A percentile compares a stretch with the other conserved stretches of the same genome.
Evolutionary conservation across 2,888 invertebrate genomes (phyloP).

Genomic region (Willowsia nigromaculata): DNA sequence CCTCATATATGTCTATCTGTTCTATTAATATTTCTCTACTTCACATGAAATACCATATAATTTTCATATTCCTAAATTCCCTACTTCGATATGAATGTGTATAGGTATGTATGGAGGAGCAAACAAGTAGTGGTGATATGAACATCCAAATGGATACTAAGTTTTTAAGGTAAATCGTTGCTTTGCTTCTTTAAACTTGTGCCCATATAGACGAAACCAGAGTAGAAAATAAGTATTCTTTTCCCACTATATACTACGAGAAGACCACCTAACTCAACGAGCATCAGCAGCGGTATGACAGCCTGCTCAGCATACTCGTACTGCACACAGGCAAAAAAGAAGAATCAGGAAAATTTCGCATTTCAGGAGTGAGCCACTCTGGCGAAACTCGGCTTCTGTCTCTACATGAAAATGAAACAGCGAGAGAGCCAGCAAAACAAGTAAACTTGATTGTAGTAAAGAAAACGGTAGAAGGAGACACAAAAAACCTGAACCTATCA

Average conservation of each 20-base stretch:
- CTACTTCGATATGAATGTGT: neutral
- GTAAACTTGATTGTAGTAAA: neutral
- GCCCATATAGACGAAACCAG: neutral
- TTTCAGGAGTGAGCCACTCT: too few relatives aligned
- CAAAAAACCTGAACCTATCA: too few relatives aligned
- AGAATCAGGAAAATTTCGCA: neutral
- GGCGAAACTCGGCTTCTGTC: neutral
- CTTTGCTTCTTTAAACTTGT: neutral
- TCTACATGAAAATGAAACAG: neutral
- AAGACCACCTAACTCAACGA: neutral
- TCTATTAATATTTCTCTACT: too few relatives aligned
- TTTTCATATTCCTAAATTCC: too few relatives aligned
- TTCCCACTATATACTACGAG: neutral
- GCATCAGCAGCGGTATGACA: conserved; percentile 16
- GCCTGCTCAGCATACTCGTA: neutral
- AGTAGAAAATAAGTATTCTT: neutral
- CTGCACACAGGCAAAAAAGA: neutral
- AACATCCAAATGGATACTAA: neutral
- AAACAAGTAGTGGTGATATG: neutral
- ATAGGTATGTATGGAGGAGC: neutral
- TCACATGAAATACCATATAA: too few relatives aligned
- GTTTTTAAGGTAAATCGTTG: neutral
- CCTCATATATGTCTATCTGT: too few relatives aligned
- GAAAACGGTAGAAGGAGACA: neutral
- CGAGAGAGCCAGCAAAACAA: neutral